phyloP scores from a whole-genome alignment of 2,113 vertebrate species.

The Gadus macrocephalus region DNA sequence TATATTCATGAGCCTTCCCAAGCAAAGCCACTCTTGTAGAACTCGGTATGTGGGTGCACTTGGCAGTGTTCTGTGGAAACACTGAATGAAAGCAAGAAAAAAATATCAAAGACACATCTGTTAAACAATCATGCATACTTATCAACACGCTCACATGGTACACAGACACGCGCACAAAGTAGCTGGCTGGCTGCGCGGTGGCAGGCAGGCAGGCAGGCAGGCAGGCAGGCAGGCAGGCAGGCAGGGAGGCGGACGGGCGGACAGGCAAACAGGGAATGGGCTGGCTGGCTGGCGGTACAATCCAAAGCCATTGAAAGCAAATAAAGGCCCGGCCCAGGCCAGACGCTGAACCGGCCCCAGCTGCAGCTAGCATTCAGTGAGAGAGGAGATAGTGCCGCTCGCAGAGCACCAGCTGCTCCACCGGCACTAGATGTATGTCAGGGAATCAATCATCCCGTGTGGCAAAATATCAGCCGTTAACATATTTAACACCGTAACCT shows the following conservation, averaged over 20 bases:
- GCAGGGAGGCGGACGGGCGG: conserved; percentile 1
- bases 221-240: neutral
- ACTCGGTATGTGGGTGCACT: conserved; percentile 5
- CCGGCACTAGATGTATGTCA: conserved; percentile 49
- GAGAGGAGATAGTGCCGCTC: conserved; percentile 10
- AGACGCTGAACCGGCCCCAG: conserved; percentile 45
- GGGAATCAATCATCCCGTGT: conserved; percentile 52
- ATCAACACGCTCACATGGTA: conserved; percentile 1
- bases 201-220: neutral
- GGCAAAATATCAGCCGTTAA: conserved; percentile 51
- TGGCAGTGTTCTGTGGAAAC: conserved; percentile 15
- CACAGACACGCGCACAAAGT: conserved; percentile 10
- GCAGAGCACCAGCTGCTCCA: conserved; percentile 53
- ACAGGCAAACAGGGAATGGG: conserved; percentile 15
- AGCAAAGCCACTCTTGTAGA: neutral
- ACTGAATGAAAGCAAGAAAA: neutral
- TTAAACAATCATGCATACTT: conserved; percentile 6
- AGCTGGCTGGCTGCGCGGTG: conserved; percentile 3
- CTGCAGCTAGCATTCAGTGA: conserved; percentile 42
- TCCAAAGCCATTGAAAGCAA: conserved; percentile 43
- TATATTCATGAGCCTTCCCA: neutral
- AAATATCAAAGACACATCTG: conserved; percentile 5
- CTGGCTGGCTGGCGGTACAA: conserved; percentile 22
- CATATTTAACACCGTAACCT: conserved; percentile 38
- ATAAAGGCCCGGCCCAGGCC: conserved; percentile 46